phyloP scores from a whole-genome alignment of 53 echinoderm and acorn worm genomes.

The Apostichopus leukothele region DNA sequence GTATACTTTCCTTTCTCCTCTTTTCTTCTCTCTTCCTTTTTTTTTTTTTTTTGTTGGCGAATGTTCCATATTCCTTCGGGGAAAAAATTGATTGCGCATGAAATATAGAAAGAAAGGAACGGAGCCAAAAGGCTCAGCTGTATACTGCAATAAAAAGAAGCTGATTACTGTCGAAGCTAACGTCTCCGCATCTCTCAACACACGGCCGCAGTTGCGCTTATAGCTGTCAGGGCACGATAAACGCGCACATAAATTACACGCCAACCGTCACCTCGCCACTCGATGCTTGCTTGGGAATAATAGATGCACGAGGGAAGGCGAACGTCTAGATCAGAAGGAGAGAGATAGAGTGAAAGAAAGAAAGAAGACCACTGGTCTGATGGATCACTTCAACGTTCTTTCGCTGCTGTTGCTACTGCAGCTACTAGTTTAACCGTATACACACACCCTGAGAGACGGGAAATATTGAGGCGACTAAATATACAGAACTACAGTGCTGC shows the following conservation, averaged over 20 bases:
- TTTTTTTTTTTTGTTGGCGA: background rate
- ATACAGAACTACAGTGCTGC: too few relatives aligned
- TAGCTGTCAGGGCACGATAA: slow-evolving; percentile 30
- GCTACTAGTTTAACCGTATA: too few relatives aligned
- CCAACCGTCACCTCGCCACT: background rate
- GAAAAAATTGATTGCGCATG: slow-evolving; percentile 34
- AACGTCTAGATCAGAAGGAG: background rate
- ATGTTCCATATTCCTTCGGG: slow-evolving; percentile 22
- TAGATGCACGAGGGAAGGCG: slow-evolving; percentile 11
- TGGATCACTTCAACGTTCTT: background rate
- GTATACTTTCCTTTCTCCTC: too few relatives aligned
- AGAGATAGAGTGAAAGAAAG: background rate
- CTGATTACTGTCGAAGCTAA: slow-evolving; percentile 18
- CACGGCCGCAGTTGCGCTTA: slow-evolving; percentile 11
- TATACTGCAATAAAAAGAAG: slow-evolving; percentile 34
- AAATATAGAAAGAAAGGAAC: slow-evolving; percentile 9
- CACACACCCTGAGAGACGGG: too few relatives aligned
- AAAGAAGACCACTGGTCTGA: background rate
- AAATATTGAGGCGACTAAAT: too few relatives aligned
- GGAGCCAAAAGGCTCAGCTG: background rate
- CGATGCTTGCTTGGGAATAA: slow-evolving; percentile 7
- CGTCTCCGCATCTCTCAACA: slow-evolving; percentile 27
- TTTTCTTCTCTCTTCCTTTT: background rate
- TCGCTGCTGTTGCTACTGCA: too few relatives aligned
- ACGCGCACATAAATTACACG: slow-evolving; percentile 36